Evolutionary conservation across 2,113 vertebrate species (phyloP).

Genomic region (Sebastes schlegelii): DNA sequence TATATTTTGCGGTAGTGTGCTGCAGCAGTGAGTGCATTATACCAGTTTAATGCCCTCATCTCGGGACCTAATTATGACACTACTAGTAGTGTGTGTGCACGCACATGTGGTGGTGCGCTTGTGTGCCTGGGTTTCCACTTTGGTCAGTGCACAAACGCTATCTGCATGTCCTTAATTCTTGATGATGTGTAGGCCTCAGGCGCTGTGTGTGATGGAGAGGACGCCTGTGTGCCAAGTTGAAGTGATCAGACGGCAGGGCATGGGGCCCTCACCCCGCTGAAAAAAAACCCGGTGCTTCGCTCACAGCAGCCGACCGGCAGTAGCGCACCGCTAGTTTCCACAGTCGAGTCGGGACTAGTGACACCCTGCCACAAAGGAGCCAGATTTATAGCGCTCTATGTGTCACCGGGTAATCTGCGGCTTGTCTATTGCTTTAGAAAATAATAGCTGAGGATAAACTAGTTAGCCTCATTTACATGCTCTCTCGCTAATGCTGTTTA

Average conservation of each 20-base stretch:
- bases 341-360: constrained; percentile 43
- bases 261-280: constrained; percentile 51
- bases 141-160: constrained; percentile 81
- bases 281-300: constrained; percentile 56
- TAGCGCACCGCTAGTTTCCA: constrained; percentile 49
- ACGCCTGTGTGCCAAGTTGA: constrained; percentile 78
- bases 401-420: constrained; percentile 62
- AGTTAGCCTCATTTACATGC: constrained; percentile 53
- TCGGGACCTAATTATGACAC: constrained; percentile 79
- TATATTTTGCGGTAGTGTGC: constrained; percentile 63
- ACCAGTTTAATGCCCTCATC: constrained; percentile 81
- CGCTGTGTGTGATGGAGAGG: constrained; percentile 83
- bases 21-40: constrained; percentile 75
- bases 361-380: constrained; percentile 62
- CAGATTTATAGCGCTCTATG: constrained; percentile 63
- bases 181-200: constrained; percentile 86
- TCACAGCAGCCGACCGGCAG: constrained; percentile 52
- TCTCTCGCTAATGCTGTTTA: constrained; percentile 47
- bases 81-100: constrained; percentile 38
- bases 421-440: constrained; percentile 48
- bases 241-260: constrained; percentile 74
- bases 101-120: constrained; percentile 45
- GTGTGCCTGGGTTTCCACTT: constrained; percentile 75
- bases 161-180: constrained; percentile 87
- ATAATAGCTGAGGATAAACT: constrained; percentile 53